Base-by-base conservation (phyloP, 1,140 invertebrate species). In the Lutraria rhynchaena region DNA sequence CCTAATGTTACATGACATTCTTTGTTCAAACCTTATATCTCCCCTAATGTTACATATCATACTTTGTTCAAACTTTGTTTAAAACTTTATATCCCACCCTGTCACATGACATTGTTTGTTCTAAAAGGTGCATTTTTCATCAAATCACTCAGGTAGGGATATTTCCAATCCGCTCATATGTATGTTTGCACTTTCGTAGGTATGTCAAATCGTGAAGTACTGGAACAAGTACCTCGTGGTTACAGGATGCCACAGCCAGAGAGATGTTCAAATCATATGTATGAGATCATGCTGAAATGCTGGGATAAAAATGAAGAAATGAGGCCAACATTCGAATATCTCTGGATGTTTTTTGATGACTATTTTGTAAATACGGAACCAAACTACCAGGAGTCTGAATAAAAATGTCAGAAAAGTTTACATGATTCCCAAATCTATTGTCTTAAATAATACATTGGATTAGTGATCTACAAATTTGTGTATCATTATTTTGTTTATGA, bases 251-350 rank as follows among this genome's bases (percentile, higher is more conserved):
- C 97, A 7, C 97, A 97, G 70, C 94, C 94, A 17, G 71, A 76
- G 27, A 86, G 91, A 15, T 94, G 98, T 86, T 98, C 98, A 0
- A 97, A 99, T 88, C 95, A 96, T 85, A 97, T 99, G 80, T 99
- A 93, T 82, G 71, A 91, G 24, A 91, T 93, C 13, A 93, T 93
- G 92, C 74, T 91, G 55, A 80, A 89, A 24, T 94, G 93, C 85
- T 94, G 93, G 93, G 83, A 90, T 51, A 86, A 95, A 5, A 95
- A 95, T 77, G 96, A 98, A 2, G 97, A 99, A 86, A 97, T 97
- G 89, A 93, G 98, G 90, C 98, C 98, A n/a, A 99, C 98, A 1
- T 99, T 99, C 92, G 98, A 99, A 93, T 98, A 98, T 93, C 94
- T 99, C 19, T 98, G 97, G 90, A 96, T 97, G 89, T 99, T 98